phyloP scores from a whole-genome alignment of 2,113 vertebrate genomes.

The Tupaia chinensis region DNA sequence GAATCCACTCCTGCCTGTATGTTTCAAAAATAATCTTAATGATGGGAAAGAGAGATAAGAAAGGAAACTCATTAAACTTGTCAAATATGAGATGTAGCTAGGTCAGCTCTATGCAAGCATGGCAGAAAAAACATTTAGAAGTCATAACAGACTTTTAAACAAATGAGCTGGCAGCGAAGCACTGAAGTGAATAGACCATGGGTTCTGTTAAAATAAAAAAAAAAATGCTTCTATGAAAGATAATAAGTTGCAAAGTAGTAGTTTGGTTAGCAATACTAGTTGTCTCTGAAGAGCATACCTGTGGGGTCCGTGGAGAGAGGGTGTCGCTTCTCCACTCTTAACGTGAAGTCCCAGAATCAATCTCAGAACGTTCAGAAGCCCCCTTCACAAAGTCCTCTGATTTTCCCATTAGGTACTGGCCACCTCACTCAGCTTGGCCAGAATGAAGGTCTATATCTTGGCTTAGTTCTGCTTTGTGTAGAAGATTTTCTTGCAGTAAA shows the following conservation, averaged over 20 bases:
- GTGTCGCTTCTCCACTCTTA: background rate
- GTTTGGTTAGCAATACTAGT: background rate
- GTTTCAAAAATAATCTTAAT: conserved; percentile 61
- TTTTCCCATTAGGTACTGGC: background rate
- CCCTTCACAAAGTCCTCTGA: background rate
- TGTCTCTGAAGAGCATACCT: background rate
- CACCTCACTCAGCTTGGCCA: background rate
- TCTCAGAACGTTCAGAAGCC: background rate
- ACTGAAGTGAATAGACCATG: background rate
- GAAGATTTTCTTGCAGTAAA: conserved; percentile 36
- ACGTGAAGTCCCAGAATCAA: background rate
- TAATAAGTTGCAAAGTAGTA: background rate
- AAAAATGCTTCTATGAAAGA: conserved; percentile 16
- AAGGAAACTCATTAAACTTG: conserved; percentile 66
- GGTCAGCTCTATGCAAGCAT: background rate
- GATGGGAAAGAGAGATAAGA: conserved; percentile 71
- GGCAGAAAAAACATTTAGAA: conserved; percentile 43
- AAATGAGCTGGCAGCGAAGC: background rate
- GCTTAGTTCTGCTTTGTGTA: conserved; percentile 18
- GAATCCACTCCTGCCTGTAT: conserved; percentile 47
- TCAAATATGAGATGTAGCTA: conserved; percentile 48
- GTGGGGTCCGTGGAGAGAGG: background rate
- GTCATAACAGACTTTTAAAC: background rate
- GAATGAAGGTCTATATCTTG: background rate
- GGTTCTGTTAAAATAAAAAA: conserved; percentile 2